Evolutionary conservation across 1,140 invertebrate species (phyloP).

Genomic region (Pomacea maculata): DNA sequence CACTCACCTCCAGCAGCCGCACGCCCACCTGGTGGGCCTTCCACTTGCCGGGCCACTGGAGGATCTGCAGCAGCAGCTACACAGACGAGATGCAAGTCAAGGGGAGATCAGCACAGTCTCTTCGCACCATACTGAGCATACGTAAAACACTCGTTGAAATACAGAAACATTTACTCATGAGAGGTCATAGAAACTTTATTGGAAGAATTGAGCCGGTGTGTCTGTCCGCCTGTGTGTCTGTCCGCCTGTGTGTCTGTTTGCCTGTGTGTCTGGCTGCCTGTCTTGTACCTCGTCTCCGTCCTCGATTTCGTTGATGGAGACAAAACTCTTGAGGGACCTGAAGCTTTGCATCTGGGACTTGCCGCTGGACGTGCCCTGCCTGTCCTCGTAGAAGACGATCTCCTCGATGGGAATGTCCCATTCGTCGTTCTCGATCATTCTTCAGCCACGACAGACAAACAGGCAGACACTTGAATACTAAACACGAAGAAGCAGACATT

Average conservation of each 20-base stretch:
- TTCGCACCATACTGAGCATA: too few relatives aligned
- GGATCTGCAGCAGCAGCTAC: conserved; percentile 38
- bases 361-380: conserved; percentile 14
- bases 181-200: too few relatives aligned
- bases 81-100: not conserved
- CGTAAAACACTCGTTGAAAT: too few relatives aligned
- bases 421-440: conserved; percentile 43
- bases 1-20: conserved; percentile 31
- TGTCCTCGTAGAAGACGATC: conserved; percentile 50
- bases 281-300: conserved; percentile 29
- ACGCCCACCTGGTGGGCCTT: conserved; percentile 37
- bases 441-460: conserved; percentile 12
- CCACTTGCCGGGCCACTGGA: conserved; percentile 55
- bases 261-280: not conserved
- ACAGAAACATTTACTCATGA: too few relatives aligned
- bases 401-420: conserved; percentile 55
- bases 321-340: conserved; percentile 35
- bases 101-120: too few relatives aligned
- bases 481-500: not conserved
- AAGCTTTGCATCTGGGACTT: conserved; percentile 19
- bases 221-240: not conserved
- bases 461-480: conserved; percentile 12
- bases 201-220: too few relatives aligned
- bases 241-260: not conserved
- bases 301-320: conserved; percentile 31